phyloP scores from a whole-genome alignment of 2,888 invertebrate genomes.

The Caenorhabditis sp. region DNA sequence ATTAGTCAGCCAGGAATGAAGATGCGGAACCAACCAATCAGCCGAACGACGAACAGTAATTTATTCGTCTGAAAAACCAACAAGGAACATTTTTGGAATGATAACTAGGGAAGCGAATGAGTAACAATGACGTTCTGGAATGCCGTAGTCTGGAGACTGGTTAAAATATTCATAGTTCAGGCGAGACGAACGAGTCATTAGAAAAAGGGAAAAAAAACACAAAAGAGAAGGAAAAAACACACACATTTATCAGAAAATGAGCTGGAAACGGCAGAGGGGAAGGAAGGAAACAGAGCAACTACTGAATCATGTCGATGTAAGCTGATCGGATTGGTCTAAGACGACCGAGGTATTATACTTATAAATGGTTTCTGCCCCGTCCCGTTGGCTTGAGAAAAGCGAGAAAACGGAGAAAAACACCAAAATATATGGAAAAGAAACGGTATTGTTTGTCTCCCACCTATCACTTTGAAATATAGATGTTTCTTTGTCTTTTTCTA shows the following conservation, averaged over 20 bases:
- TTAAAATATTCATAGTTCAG: conserved; percentile 57
- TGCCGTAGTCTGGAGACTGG: conserved; percentile 9
- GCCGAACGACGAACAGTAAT: conserved; percentile 31
- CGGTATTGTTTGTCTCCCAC: not conserved
- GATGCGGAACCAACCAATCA: too few relatives aligned
- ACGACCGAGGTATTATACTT: not conserved
- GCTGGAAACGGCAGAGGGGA: not conserved
- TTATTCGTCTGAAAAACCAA: conserved; percentile 20
- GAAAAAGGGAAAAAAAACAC: conserved; percentile 26
- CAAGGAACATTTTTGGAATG: conserved; percentile 3
- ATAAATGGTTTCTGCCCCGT: not conserved
- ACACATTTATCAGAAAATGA: conserved; percentile 29
- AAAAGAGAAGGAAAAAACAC: conserved; percentile 12
- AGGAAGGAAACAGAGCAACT: conserved; percentile 1
- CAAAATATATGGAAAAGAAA: not conserved
- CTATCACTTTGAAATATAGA: too few relatives aligned
- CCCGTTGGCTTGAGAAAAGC: not conserved
- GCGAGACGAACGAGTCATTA: conserved; percentile 31
- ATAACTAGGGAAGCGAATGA: conserved; percentile 19
- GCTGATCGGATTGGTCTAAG: conserved; percentile 19
- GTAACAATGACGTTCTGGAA: conserved; percentile 24
- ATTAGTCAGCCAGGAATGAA: too few relatives aligned
- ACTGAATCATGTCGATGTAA: conserved; percentile 2
- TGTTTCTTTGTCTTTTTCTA: too few relatives aligned
- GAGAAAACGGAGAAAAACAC: not conserved